Base-by-base conservation (phyloP, 1,140 invertebrate species). In the Olivierus martensii region DNA sequence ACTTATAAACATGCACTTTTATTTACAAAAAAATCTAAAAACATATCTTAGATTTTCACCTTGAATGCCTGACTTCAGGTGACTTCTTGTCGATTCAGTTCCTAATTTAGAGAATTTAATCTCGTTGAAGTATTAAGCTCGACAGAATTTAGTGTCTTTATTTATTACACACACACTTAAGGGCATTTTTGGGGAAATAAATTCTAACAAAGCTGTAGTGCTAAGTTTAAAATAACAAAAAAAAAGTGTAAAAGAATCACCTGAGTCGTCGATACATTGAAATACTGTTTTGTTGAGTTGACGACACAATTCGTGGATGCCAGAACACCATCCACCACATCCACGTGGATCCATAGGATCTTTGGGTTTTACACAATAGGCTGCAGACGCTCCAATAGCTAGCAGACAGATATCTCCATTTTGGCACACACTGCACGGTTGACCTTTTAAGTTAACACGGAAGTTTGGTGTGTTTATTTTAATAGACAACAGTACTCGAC, bases 271-370 rank as follows among this genome's bases (percentile, higher is more conserved):
- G 9, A 60, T 41, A 38, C 61, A 76, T 73, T 73, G 74, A 60
- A 69, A 77, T 3, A 74, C 73, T 42, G 72, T 67, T 3, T 67
- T 62, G 52, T 81, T 77, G 4, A 85, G 69, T 50, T 77, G 68
- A 64, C 81, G 79, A 65, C 83, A 87, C 53, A 78, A 77, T 64
- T 87, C 79, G 14, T 73, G 76, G 54, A 79, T 77, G 41, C 81
- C 68, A 22, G 73, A 67, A 63, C 83, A 87, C 6, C 80, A 69
- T 3, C 83, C 83, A 10, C 79, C 81, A 62, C 83, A 87, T 53
- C 80, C 83, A 53, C 79, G 81, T 2, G 79, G 77, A 65, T 85
- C 83, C 5, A 69, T 65, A 6, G 64, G 60, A 64, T 87, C 80
- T 2, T 68, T 53, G 1, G 73, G 70, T 41, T 61, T 60, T 59